Conservation (phyloP, 1,140 invertebrate genomes). For the Nylanderia fulva region DNA sequence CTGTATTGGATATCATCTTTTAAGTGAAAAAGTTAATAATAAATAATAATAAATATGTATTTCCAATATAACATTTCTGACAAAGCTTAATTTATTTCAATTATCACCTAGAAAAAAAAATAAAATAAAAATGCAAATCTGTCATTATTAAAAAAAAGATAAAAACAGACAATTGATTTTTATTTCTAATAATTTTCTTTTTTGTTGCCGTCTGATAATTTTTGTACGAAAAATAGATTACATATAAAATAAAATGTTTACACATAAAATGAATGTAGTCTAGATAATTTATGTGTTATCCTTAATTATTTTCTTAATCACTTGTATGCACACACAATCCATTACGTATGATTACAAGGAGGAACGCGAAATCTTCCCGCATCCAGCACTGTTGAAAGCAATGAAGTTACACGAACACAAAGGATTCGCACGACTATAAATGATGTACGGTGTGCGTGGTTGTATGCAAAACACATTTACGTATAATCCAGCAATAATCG, state of each 20-base stretch:
- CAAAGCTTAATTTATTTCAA: background rate
- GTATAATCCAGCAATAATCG: conserved; percentile 53
- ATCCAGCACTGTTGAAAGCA: background rate
- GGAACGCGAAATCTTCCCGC: background rate
- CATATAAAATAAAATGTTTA: no score
- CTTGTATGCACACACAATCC: background rate
- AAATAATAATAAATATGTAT: background rate
- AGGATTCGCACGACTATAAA: background rate
- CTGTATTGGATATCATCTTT: background rate
- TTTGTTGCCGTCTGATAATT: background rate
- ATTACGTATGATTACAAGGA: background rate
- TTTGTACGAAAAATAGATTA: background rate
- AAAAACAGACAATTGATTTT: background rate
- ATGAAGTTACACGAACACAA: background rate
- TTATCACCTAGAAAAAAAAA: background rate
- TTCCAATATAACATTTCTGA: background rate
- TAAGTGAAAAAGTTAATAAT: background rate
- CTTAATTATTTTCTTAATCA: background rate
- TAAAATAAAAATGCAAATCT: background rate
- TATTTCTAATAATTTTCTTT: background rate
- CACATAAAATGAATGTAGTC: background rate
- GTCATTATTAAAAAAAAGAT: background rate
- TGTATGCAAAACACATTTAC: conserved; percentile 40
- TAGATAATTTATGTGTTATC: background rate
- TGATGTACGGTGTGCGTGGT: background rate